Evolutionary conservation across 2,888 invertebrate species (phyloP), one percentile per base, ranked within the genome.

Genomic region (Apamea epomidion): DNA sequence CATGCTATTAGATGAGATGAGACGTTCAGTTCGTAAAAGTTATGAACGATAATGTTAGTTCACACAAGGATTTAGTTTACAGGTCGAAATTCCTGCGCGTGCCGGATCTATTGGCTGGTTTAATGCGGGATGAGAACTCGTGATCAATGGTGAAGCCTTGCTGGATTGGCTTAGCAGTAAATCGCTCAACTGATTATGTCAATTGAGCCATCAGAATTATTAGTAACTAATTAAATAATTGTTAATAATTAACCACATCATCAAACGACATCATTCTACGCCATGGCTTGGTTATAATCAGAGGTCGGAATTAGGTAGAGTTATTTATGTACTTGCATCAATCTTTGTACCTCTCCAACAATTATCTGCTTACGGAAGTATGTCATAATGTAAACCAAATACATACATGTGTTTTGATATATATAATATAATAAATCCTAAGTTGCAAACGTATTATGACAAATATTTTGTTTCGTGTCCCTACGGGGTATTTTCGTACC

Each of bases 191-290:
- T 32, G 2, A 21, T 18, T 29, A 12, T 51, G 18, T 54, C 25
- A 79, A 51, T 62, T 71, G 21, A 37, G n/a, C 12, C 16, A 29
- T 48, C n/a, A n/a, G 6, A 51, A 54, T 64, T 54, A 74, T 18
- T 25, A 62, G 16, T 81, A 82, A 82, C 58, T 48, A 25, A 58
- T 10, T 25, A 7, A 42, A 42, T 42, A 58, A 58, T 58, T 58
- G 58, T 58, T n/a, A 25, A 58, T 58, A 58, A 58, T 58, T 58
- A 74, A 74, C 37, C 45, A 58, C 29, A 82, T 25, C 16, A 79
- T 62, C 45, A 21, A 81, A 42, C 12, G 12, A 8, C n/a, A 29
- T n/a, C 14, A 48, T 65, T 18, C 8, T 29, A 37, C 12, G 2
- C 25, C 29, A 37, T 18, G 6, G 5, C 25, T 48, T 45, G 18